A percentile compares a stretch with the other conserved stretches of the same genome.
phyloP scores from a whole-genome alignment of 2,888 invertebrate genomes.

The Trypoxylon attenuatum region DNA sequence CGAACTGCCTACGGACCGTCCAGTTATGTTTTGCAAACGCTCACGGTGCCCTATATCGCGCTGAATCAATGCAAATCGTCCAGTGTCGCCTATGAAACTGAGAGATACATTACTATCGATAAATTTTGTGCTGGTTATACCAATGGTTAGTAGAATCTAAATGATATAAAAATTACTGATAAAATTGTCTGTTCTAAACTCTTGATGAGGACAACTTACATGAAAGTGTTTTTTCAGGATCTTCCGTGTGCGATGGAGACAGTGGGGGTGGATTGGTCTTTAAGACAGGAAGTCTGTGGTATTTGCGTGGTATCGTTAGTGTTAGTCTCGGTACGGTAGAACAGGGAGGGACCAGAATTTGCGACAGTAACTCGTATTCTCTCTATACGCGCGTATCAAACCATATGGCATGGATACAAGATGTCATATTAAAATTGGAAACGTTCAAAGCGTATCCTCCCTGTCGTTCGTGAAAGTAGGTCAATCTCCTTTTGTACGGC shows the following conservation, averaged over 20 bases:
- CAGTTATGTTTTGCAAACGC: conserved; percentile 63
- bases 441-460: conserved; percentile 30
- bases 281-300: conserved; percentile 65
- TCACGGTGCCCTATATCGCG: conserved; percentile 66
- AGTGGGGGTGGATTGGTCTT: conserved; percentile 76
- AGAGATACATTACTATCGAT: conserved; percentile 64
- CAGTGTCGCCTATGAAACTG: conserved; percentile 38
- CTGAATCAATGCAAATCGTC: conserved; percentile 55
- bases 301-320: conserved; percentile 75
- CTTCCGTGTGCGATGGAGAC: conserved; percentile 75
- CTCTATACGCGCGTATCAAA: conserved; percentile 69
- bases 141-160: conserved; percentile 63
- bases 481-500: background rate
- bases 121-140: conserved; percentile 73
- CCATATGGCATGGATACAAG: conserved; percentile 67
- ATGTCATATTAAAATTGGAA: conserved; percentile 58
- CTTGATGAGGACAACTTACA: too few relatives aligned
- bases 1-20: conserved; percentile 58
- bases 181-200: too few relatives aligned
- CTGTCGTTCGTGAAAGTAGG: conserved; percentile 34
- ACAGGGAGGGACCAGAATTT: conserved; percentile 51
- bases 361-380: conserved; percentile 67
- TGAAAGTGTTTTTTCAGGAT: conserved; percentile 58
- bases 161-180: background rate
- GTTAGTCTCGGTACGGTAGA: conserved; percentile 62